These are phyloP conservation scores for Chymomyza procnemis DNA, from an alignment of 2,888 invertebrate species.

Conservation along the genomic window DNA sequence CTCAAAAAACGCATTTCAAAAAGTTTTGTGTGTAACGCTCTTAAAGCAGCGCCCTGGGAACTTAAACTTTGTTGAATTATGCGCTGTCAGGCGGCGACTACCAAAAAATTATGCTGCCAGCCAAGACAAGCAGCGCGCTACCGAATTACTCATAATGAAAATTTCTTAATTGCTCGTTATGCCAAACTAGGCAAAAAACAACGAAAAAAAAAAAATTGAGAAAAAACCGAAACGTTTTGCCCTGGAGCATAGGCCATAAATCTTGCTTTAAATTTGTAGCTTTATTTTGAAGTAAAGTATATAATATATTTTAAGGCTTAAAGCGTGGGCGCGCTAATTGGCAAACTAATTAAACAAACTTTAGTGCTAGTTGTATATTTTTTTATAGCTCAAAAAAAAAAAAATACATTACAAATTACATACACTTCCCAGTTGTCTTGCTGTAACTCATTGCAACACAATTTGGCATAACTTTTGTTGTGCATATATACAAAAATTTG, in stretches of 20 bases:
- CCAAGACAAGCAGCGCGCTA: neutral
- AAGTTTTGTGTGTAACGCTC: neutral
- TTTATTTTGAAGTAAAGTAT: neutral
- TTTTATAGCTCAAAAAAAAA: neutral
- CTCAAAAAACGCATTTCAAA: too few relatives aligned
- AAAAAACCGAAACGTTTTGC: neutral
- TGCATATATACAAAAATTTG: neutral
- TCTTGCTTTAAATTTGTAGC: neutral
- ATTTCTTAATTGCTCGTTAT: neutral
- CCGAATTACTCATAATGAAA: neutral
- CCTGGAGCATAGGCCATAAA: neutral
- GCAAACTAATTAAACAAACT: neutral
- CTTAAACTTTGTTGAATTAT: neutral
- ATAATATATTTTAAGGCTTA: neutral
- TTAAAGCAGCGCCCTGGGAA: neutral
- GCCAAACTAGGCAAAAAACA: neutral
- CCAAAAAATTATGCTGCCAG: neutral
- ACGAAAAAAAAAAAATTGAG: neutral
- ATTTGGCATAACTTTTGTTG: neutral
- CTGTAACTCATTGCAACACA: neutral
- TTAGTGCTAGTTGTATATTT: neutral
- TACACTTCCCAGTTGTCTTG: neutral
- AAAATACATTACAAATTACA: neutral
- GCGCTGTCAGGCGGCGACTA: neutral
- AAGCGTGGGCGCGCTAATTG: constrained; percentile 14